Evolutionary conservation across 2,797 vertebrate species (phyloP).

Genomic region (Lemur catta): DNA sequence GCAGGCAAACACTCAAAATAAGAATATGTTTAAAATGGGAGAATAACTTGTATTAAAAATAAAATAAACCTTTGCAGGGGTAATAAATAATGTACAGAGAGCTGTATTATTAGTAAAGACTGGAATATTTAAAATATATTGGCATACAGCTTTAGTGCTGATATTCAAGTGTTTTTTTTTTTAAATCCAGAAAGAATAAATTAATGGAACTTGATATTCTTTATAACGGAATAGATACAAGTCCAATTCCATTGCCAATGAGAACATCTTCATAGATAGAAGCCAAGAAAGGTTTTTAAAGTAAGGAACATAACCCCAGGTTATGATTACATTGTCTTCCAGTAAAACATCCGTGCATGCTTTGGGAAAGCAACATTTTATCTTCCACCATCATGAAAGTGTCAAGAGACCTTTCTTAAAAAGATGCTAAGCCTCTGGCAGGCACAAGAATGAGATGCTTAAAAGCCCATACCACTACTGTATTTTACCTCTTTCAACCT

Average conservation of each 20-base stretch:
- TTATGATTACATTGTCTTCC: slow-evolving; percentile 16
- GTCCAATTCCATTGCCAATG: not conserved
- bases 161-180: not conserved
- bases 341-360: not conserved
- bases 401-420: slow-evolving; percentile 36
- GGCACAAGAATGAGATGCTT: not conserved
- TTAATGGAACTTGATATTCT: slow-evolving; percentile 13
- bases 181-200: not conserved
- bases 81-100: not conserved
- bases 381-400: slow-evolving; percentile 31
- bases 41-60: not conserved
- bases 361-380: slow-evolving; percentile 53
- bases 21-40: not conserved
- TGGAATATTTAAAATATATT: not conserved
- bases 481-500: not conserved
- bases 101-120: not conserved
- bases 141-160: not conserved
- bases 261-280: slow-evolving; percentile 9
- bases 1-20: not conserved
- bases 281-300: slow-evolving; percentile 23
- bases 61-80: not conserved
- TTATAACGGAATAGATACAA: not conserved
- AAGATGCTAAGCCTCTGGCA: not conserved
- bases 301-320: slow-evolving; percentile 41
- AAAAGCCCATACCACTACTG: not conserved